These are phyloP conservation scores for Agrotis segetum DNA, from an alignment of 2,888 invertebrate species.

Conservation along the genomic window DNA sequence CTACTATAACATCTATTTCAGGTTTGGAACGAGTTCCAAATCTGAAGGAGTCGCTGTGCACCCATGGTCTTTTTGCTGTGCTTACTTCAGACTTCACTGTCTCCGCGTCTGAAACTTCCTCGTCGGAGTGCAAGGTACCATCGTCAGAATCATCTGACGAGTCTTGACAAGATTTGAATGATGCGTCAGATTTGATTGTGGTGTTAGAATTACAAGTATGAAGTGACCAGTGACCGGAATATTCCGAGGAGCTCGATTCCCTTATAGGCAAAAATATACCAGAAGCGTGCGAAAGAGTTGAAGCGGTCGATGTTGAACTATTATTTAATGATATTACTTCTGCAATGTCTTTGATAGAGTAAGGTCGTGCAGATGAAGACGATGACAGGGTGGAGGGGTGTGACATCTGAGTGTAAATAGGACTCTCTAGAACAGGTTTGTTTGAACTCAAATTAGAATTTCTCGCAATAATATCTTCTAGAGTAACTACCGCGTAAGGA, in stretches of 20 bases:
- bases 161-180: slow-evolving; percentile 86
- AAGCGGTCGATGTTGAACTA: slow-evolving; percentile 78
- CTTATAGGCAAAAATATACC: slow-evolving; percentile 81
- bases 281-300: slow-evolving; percentile 82
- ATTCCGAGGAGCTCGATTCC: slow-evolving; percentile 87
- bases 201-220: slow-evolving; percentile 86
- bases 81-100: slow-evolving; percentile 86
- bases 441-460: slow-evolving; percentile 52
- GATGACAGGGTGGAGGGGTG: slow-evolving; percentile 80
- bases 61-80: slow-evolving; percentile 85
- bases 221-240: slow-evolving; percentile 86
- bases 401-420: slow-evolving; percentile 79
- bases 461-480: slow-evolving; percentile 77
- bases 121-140: slow-evolving; percentile 84
- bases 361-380: slow-evolving; percentile 79
- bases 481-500: slow-evolving; percentile 81
- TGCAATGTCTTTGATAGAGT: slow-evolving; percentile 86
- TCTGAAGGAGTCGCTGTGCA: slow-evolving; percentile 86
- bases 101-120: slow-evolving; percentile 84
- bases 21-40: slow-evolving; percentile 78
- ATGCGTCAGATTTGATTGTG: slow-evolving; percentile 84
- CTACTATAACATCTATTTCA: slow-evolving; percentile 76
- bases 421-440: slow-evolving; percentile 66
- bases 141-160: slow-evolving; percentile 84
- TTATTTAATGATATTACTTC: slow-evolving; percentile 83